phyloP scores from a whole-genome alignment of 2,888 invertebrate species.

The Leptopilina syphax region DNA sequence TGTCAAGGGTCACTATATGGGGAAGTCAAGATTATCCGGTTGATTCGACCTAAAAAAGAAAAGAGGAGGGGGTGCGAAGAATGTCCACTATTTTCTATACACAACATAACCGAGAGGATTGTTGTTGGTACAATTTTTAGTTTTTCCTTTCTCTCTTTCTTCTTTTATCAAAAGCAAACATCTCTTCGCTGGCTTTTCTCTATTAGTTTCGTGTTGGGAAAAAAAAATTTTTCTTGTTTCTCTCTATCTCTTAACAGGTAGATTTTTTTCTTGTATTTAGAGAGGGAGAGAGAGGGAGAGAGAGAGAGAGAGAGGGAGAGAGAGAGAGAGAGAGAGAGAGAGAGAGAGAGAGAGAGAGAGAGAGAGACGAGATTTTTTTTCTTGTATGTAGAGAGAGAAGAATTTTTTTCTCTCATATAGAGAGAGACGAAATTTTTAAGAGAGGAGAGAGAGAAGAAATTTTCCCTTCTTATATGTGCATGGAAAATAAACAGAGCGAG shows the following conservation, averaged over 20 bases:
- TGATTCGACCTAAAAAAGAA: slow-evolving; percentile 42
- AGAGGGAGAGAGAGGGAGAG: too few species aligned
- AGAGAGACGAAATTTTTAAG: too few species aligned
- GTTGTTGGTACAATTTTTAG: slow-evolving; percentile 33
- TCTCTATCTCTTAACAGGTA: too few species aligned
- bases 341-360: too few species aligned
- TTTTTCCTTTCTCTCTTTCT: background rate
- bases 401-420: too few species aligned
- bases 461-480: too few species aligned
- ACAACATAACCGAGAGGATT: slow-evolving; percentile 53
- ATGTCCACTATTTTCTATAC: slow-evolving; percentile 50
- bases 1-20: slow-evolving; percentile 17
- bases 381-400: too few species aligned
- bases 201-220: slow-evolving; percentile 5
- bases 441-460: too few species aligned
- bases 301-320: too few species aligned
- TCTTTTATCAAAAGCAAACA: slow-evolving; percentile 33
- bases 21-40: slow-evolving; percentile 56
- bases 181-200: slow-evolving; percentile 22
- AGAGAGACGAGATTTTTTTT: background rate
- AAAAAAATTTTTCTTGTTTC: background rate
- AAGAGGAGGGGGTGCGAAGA: slow-evolving; percentile 52
- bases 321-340: too few species aligned
- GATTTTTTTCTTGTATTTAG: too few species aligned
- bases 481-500: too few species aligned